Evolutionary conservation across 2,888 invertebrate species (phyloP).

Genomic region (Hemicrepidius hirtus): DNA sequence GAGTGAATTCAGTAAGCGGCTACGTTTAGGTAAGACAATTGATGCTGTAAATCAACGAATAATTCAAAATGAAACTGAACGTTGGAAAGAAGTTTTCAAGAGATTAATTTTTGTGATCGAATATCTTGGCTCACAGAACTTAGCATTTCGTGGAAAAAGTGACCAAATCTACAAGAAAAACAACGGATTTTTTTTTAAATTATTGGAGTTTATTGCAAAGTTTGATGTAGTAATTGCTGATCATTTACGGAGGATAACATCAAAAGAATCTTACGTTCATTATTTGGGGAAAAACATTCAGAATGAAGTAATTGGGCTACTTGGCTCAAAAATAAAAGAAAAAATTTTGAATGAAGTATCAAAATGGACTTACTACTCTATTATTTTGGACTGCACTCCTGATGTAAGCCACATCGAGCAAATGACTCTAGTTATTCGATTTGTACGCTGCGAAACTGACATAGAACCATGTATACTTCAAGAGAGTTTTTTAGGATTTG

Average conservation of each 20-base stretch:
- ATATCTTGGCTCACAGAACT: background rate
- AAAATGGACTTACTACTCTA: background rate
- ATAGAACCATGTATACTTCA: background rate
- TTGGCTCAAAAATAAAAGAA: background rate
- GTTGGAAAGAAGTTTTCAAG: constrained; percentile 12
- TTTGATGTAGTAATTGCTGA: constrained; percentile 4
- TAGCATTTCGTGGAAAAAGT: constrained; percentile 6
- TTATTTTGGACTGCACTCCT: constrained; percentile 23
- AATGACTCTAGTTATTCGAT: constrained; percentile 6
- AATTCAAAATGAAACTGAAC: background rate
- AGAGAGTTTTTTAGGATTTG: background rate
- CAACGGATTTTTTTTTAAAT: constrained; percentile 6
- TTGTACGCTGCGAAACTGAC: background rate
- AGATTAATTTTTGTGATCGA: background rate
- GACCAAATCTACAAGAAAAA: background rate
- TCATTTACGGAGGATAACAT: background rate
- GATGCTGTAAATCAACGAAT: background rate
- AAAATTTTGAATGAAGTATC: background rate
- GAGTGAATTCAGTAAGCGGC: background rate
- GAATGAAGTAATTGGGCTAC: constrained; percentile 6
- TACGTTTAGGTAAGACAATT: background rate
- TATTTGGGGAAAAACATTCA: constrained; percentile 8
- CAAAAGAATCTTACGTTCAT: background rate
- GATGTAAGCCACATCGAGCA: constrained; percentile 11
- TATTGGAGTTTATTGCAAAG: background rate